Percentiles rank a stretch among this genome's conserved stretches.
Conservation (phyloP, 2,113 vertebrate genomes). For the Prietella phreatophila region DNA sequence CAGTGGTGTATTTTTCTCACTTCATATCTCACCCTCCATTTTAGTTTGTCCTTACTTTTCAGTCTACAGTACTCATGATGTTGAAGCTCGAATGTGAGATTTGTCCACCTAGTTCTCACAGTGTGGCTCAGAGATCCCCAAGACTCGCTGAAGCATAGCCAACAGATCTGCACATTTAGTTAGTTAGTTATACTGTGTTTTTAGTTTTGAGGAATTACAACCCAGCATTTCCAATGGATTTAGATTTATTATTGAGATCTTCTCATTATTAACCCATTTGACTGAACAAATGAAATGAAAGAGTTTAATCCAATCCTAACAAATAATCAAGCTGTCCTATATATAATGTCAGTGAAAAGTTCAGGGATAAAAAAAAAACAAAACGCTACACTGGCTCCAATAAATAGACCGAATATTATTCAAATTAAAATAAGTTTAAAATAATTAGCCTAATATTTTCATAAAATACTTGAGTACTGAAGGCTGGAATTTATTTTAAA, state of each 20-base stretch:
- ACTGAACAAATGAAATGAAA: neutral
- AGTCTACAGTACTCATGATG: neutral
- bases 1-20: neutral
- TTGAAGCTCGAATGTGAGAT: neutral
- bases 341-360: neutral
- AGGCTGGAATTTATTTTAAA: neutral
- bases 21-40: neutral
- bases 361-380: neutral
- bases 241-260: neutral
- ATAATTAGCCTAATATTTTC: neutral
- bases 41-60: neutral
- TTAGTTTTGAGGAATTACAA: neutral
- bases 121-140: neutral
- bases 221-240: neutral
- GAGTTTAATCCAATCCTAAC: neutral
- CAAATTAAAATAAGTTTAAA: too few relatives aligned
- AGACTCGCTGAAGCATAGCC: neutral
- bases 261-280: neutral
- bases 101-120: neutral
- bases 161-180: neutral
- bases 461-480: neutral
- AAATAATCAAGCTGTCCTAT: neutral
- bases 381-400: neutral
- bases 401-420: neutral
- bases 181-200: neutral